Evolutionary conservation across 1,140 invertebrate genomes (phyloP).

Genomic region (Vanessa tameamea): DNA sequence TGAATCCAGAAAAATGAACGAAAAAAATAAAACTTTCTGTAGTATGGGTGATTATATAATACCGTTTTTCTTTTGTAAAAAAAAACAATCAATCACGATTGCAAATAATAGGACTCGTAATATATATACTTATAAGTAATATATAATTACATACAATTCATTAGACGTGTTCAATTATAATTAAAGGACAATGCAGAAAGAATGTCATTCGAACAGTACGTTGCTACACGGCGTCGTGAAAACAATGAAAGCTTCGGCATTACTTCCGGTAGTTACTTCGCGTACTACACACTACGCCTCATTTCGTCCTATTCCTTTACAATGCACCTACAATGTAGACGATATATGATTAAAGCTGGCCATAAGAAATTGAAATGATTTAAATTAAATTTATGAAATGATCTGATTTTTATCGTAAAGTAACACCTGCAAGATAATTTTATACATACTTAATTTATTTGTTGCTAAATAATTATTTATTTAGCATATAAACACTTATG

Average conservation of each 20-base stretch:
- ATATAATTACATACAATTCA: slow-evolving; percentile 25
- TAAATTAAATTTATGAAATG: background rate
- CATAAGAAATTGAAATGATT: background rate
- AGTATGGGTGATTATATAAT: too few species aligned
- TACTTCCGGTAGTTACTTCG: slow-evolving; percentile 63
- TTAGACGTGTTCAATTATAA: slow-evolving; percentile 52
- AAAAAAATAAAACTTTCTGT: too few species aligned
- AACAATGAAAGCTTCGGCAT: slow-evolving; percentile 62
- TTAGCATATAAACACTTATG: too few species aligned
- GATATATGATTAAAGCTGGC: background rate
- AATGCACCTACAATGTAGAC: slow-evolving; percentile 21
- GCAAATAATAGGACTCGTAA: too few species aligned
- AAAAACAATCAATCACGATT: too few species aligned
- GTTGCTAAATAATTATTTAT: too few species aligned
- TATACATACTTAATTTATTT: too few species aligned
- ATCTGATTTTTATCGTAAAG: too few species aligned
- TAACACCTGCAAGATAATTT: too few species aligned
- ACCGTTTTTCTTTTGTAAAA: too few species aligned
- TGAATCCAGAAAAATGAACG: too few species aligned
- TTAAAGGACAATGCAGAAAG: slow-evolving; percentile 39
- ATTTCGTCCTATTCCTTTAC: slow-evolving; percentile 45
- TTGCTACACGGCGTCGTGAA: slow-evolving; percentile 34
- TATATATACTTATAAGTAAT: too few species aligned
- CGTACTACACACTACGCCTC: slow-evolving; percentile 48
- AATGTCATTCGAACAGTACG: slow-evolving; percentile 35